Evolutionary conservation across 1,140 invertebrate genomes (phyloP), one percentile per base, ranked within the genome.

Genomic region (Melanaphis sacchari): DNA sequence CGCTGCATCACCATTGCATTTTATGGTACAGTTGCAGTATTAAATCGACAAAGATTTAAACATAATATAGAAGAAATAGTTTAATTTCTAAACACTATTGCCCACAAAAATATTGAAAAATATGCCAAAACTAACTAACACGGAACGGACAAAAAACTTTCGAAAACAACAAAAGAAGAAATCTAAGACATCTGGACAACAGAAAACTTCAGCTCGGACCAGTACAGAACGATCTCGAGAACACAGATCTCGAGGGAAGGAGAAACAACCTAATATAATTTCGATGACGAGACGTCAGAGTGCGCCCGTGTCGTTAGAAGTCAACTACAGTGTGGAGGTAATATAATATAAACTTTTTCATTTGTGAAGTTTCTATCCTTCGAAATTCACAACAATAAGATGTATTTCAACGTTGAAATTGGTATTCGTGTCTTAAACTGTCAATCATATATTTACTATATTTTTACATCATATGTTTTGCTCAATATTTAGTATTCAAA

Each of bases 251-350:
- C 59, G 59, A n/a, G 59, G 18, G 31, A 76, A n/a, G 59, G n/a
- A 76, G 59, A 76, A 76, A 76, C 59, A n/a, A 76, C 59, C 31
- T 5, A 76, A 15, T 76, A n/a, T n/a, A 18, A 76, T 76, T n/a
- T 76, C 26, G 31, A 66, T 6, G 59, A n/a, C 31, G 15, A 76
- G 11, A 76, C 59, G 31, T 76, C 59, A n/a, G 11, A 76, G 15
- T n/a, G 15, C n/a, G 31, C 59, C 59, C 31, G n/a, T 76, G 4
- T 76, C 59, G 31, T 36, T 76, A n/a, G 59, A n/a, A n/a, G n/a
- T 76, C 59, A 76, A 76, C 59, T 76, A n/a, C 59, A 76, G n/a
- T n/a, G n/a, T 76, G 59, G 59, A 76, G 59, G 59, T 76, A 76
- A 76, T 76, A 76, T 76, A 6, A 5, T 18, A n/a, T 76, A 76